Base-by-base conservation (phyloP, 1,140 invertebrate genomes). In the Acromyrmex charruanus region DNA sequence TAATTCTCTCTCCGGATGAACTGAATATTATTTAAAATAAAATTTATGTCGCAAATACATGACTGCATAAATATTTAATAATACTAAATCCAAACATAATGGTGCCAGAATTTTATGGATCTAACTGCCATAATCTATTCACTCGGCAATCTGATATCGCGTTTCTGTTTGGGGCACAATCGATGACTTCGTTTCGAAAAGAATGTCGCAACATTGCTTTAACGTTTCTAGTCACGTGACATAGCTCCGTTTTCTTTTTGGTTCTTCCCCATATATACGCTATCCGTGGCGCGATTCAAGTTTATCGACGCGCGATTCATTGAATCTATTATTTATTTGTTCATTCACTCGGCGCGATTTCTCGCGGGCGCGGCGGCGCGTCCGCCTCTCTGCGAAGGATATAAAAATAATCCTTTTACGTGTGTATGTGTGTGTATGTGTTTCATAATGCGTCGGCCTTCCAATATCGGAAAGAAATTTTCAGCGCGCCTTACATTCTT, bases 401-500 rank as follows among this genome's bases (percentile, higher is more conserved):
- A 82, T 84, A 84, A 75, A 75, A 84, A 63, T 82, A 72, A 84
- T 75, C 39, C n/a, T 18, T 25, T 61, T 84, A 75, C 14, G 35
- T 44, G 1, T 44, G 10, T 12, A 2, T 44, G 39, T 44, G 10
- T 44, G 25, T 51, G 51, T 25, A 25, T 25, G 25, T 25, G 28
- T n/a, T 49, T 59, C 18, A 74, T 74, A 74, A 74, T 10, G 35
- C 39, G 12, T 18, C 53, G 25, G 55, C 39, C 51, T 18, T 49
- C 55, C 51, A 35, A 84, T 75, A 84, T 84, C 55, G 80, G 69
- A 84, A 75, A 84, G 69, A 84, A 84, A 84, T 84, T 84, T 84
- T 75, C 69, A 51, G 18, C 68, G 55, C 68, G 3, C n/a, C 55
- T 74, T 74, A 61, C 39, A 72, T 82, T 72, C 18, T 14, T 10